Evolutionary conservation across 2,113 vertebrate species (phyloP), one percentile per base, ranked within the genome.

Genomic region (Platysternon megacephalum): DNA sequence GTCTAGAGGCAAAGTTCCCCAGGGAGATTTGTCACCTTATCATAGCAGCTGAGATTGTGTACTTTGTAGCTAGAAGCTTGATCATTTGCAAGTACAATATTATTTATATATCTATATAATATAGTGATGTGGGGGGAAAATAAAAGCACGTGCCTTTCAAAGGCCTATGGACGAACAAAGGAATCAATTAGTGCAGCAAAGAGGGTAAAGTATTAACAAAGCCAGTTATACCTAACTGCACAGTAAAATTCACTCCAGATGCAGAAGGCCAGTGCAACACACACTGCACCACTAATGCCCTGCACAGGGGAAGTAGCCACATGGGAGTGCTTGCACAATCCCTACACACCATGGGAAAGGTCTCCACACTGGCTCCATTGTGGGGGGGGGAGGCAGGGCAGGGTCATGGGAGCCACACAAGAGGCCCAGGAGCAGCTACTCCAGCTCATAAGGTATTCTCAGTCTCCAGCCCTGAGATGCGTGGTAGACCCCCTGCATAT

Each of bases 351-450:
- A 8, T 19, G 32, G 61, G 32, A 65, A 35, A 65, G 61, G 0
- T 14, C 46, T n/a, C n/a, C 39, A 74, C 21, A 5, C 53, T 17
- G 29, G n/a, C 26, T 49, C 3, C 0, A 0, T 3, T 1, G 3
- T 6, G 74, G 24, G 56, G 29, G 39, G 22, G 68, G 24, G 39
- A n/a, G n/a, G n/a, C 24, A 5, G 53, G 58, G 6, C 49, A 85
- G 10, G 39, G 42, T 58, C n/a, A 53, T 6, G 55, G 52, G 17
- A 88, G 24, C 86, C 89, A 88, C 49, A 55, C 8, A 58, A n/a
- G 2, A 91, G 39, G 35, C 28, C 76, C 3, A 32, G 4, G 21
- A 74, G 3, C 4, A 55, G 16, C 26, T 80, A 72, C 0, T 2
- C 48, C 49, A 86, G n/a, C 8, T 58, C 52, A 22, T 8, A 2